A percentile compares a stretch with the other conserved stretches of the same genome.
Conservation (phyloP, 2,888 invertebrate genomes). For the Hirtodrosophila duncani region DNA sequence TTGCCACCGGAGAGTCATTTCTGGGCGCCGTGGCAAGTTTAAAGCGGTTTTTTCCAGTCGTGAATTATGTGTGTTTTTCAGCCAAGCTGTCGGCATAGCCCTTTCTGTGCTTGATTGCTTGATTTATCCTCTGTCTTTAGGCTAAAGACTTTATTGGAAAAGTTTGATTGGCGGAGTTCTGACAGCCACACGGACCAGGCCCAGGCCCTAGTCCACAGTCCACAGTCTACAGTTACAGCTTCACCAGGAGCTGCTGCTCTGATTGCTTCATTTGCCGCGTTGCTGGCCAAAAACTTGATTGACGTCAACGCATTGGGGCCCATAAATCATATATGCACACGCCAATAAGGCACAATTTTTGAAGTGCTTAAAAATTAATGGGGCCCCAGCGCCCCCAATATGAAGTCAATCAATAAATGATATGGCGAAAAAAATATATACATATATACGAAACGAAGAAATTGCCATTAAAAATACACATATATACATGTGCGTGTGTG, state of each 20-base stretch:
- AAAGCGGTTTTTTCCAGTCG: slow-evolving; percentile 61
- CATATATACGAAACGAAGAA: slow-evolving; percentile 16
- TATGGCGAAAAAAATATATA: slow-evolving; percentile 6
- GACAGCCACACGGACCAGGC: no score
- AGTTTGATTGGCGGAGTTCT: slow-evolving; percentile 63
- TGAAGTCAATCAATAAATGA: slow-evolving; percentile 50
- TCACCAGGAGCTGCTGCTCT: slow-evolving; percentile 7
- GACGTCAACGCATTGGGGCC: slow-evolving; percentile 44
- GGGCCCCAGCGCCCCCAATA: slow-evolving; percentile 22
- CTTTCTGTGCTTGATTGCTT: slow-evolving; percentile 52
- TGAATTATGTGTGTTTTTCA: slow-evolving; percentile 61
- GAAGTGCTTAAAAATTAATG: slow-evolving; percentile 59
- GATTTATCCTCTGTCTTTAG: slow-evolving; percentile 70
- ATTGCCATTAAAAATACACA: slow-evolving; percentile 17
- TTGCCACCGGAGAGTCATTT: slow-evolving; percentile 41
- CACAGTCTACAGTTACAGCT: slow-evolving; percentile 1
- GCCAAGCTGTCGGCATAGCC: slow-evolving; percentile 30
- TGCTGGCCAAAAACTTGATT: slow-evolving; percentile 34
- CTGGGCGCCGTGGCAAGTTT: slow-evolving; percentile 44
- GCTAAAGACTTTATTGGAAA: slow-evolving; percentile 71
- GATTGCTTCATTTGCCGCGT: slow-evolving; percentile 41
- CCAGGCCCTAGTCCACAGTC: slow-evolving; percentile 8
- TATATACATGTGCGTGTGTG: neutral
- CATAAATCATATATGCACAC: slow-evolving; percentile 61
- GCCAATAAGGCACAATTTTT: slow-evolving; percentile 54